Base-by-base conservation (phyloP, 2,888 invertebrate species). In the Zaprionus obscuricornis region DNA sequence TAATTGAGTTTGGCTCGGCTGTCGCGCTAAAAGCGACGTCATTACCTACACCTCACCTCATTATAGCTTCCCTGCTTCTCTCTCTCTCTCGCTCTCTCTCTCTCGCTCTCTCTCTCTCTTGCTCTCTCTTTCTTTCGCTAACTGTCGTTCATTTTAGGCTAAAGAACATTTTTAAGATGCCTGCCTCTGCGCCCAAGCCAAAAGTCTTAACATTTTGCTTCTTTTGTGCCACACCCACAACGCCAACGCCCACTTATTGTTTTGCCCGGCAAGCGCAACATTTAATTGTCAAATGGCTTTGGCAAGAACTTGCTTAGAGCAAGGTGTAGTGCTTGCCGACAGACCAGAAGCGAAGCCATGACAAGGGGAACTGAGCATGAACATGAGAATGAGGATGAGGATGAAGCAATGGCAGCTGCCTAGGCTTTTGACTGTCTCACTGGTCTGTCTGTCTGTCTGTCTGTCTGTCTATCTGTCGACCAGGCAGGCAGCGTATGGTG, bases 81-180 rank as follows among this genome's bases (percentile, higher is more conserved):
- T 16, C n/a, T 18, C n/a, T 14, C 18, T 8, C 7, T 6, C 7
- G 17, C 10, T 16, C n/a, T n/a, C n/a, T n/a, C n/a, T n/a, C n/a
- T n/a, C n/a, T n/a, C n/a, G n/a, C n/a, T n/a, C n/a, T n/a, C n/a
- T n/a, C n/a, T n/a, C n/a, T n/a, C n/a, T n/a, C n/a, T n/a, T n/a
- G n/a, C n/a, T n/a, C n/a, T n/a, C n/a, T n/a, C n/a, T n/a, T n/a
- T n/a, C n/a, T n/a, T n/a, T n/a, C n/a, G n/a, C n/a, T n/a, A n/a
- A n/a, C n/a, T n/a, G n/a, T n/a, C n/a, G n/a, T n/a, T n/a, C n/a
- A n/a, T n/a, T n/a, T n/a, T n/a, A n/a, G n/a, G n/a, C n/a, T n/a
- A n/a, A n/a, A n/a, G n/a, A n/a, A 58, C 69, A 84, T 82, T 79
- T 82, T 84, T 81, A 67, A 77, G 78, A 84, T 78, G 57, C 67